Evolutionary conservation across 2,797 vertebrate genomes (phyloP), one percentile per base, ranked within the genome.

Genomic region (Emys orbicularis): DNA sequence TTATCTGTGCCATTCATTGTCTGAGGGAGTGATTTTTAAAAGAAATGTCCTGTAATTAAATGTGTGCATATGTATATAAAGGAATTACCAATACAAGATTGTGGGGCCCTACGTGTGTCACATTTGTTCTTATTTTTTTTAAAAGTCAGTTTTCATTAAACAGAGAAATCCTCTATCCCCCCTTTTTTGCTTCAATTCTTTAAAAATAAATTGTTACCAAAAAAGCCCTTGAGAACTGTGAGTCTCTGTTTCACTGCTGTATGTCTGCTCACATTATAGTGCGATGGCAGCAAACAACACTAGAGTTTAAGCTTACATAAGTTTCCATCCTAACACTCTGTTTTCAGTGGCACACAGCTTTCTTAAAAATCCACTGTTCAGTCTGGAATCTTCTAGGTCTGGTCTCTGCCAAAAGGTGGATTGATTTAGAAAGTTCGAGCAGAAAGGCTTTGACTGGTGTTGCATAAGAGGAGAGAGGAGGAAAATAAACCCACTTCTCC

Each of bases 311-410:
- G 84, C 72, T 94, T 89, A 88, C 92, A 80, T 91, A 85, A 93
- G 34, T 95, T 96, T 83, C 49, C 85, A 65, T 59, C 87, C 93
- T 37, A 41, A 88, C 15, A 52, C 1, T 1, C 90, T 93, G 72
- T 88, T 95, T 94, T 95, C 83, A 87, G 96, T 85, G 92, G 86
- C 86, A 21, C 1, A 0, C 92, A 95, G 90, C 92, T 97, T 89
- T 27, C 81, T 95, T 86, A 5, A 89, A 83, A 77, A 76, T 77
- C 68, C 59, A 5, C 52, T 54, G 87, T 83, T 94, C 68, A 89
- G 4, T 0, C 68, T 90, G 95, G 92, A 90, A n/a, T 44, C 31
- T 61, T 12, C 52, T 59, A 54, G 92, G 0, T 0, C 81, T 15
- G 19, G 19, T 87, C 86, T 41, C 0, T 0, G 23, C 85, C 68